A percentile compares a stretch with the other conserved stretches of the same genome.
Evolutionary conservation across 1,140 invertebrate genomes (phyloP).

Genomic region (Macrobrachium nipponense): DNA sequence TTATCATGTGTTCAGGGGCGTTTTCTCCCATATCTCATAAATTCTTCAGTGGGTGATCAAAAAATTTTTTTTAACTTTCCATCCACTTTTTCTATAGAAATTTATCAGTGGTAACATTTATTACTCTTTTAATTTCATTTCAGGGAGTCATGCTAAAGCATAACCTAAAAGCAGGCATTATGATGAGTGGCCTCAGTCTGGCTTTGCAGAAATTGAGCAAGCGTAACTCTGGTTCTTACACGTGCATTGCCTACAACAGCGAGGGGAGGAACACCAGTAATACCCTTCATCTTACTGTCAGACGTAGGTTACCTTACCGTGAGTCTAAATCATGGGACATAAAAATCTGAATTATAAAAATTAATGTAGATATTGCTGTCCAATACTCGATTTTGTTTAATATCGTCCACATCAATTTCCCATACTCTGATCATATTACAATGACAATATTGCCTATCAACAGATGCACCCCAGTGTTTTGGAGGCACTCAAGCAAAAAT

Average conservation of each 20-base stretch:
- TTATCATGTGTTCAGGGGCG: too few relatives aligned
- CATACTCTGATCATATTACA: too few relatives aligned
- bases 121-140: background rate
- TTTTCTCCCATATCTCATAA: background rate
- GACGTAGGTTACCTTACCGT: slow-evolving; percentile 79
- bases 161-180: slow-evolving; percentile 76
- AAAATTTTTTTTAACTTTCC: background rate
- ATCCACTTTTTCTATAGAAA: background rate
- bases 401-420: too few relatives aligned
- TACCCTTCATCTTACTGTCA: slow-evolving; percentile 82
- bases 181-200: slow-evolving; percentile 83
- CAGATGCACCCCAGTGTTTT: slow-evolving; percentile 56
- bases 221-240: slow-evolving; percentile 85
- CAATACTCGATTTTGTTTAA: too few relatives aligned
- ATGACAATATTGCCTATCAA: too few relatives aligned
- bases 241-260: slow-evolving; percentile 87
- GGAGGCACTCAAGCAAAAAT: slow-evolving; percentile 34
- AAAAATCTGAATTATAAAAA: too few relatives aligned
- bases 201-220: slow-evolving; percentile 82
- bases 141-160: slow-evolving; percentile 37
- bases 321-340: too few relatives aligned
- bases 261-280: slow-evolving; percentile 90
- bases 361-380: too few relatives aligned
- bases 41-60: too few relatives aligned
- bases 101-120: background rate